Evolutionary conservation across 2,888 invertebrate genomes (phyloP), one percentile per base, ranked within the genome.

Genomic region (Deroplatys truncata): DNA sequence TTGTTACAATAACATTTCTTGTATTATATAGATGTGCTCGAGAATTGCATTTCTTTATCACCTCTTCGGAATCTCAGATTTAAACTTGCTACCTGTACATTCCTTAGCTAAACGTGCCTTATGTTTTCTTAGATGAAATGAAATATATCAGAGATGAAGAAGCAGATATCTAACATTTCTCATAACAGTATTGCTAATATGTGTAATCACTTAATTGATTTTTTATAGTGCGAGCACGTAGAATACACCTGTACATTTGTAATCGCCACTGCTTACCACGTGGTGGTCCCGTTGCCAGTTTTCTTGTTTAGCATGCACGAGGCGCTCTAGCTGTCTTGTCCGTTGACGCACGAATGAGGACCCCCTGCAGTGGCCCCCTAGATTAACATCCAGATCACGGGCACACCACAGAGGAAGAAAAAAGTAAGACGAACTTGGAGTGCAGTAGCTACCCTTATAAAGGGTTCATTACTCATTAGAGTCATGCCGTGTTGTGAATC

Each of bases 301-400:
- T 31, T 25, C 84, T 89, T 86, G 89, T 89, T 89, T 84, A 49
- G 89, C 72, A 89, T 89, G 89, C 84, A 35, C 31, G 56, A 84
- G 25, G 84, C 85, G 82, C 43, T 35, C 82, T 83, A 87, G 35
- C 88, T 89, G 88, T 89, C 89, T 84, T 89, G 89, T 89, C 28
- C 72, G 31, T 84, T 88, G 89, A 89, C 89, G 89, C 89, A 84
- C 84, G 88, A 13, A 88, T 84, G 84, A 89, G 84, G 89, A 84
- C 87, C 89, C 88, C 89, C 89, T 89, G 89, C 84, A 28, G 87
- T 28, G 89, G 84, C 25, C 83, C 84, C 25, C 83, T 29, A 72
- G 84, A 89, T 89, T 89, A 89, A 85, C 88, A 89, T 82, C 84
- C 89, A 35, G 35, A 56, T 49, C 89, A 89, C 89, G 86, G 28